These are phyloP conservation scores for Paralichthys olivaceus DNA, from an alignment of 2,113 vertebrate genomes.

Conservation along the genomic window DNA sequence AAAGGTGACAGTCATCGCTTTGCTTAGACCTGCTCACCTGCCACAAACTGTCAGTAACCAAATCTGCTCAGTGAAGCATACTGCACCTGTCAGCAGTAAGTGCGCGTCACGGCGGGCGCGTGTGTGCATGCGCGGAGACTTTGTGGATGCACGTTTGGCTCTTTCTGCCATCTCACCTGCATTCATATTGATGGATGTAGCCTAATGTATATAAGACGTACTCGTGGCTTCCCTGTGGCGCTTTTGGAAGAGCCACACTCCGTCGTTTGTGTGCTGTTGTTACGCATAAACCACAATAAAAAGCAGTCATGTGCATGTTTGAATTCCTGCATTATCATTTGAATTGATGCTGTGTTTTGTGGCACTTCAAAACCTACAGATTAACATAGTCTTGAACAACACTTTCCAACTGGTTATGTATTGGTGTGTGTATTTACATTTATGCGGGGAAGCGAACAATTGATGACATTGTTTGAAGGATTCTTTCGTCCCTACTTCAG, in stretches of 20 bases:
- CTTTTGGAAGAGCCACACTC: neutral
- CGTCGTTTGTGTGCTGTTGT: neutral
- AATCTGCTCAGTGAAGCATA: constrained; percentile 67
- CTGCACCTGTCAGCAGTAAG: constrained; percentile 69
- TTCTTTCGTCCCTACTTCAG: constrained; percentile 49
- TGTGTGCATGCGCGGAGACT: neutral
- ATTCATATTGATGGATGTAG: constrained; percentile 38
- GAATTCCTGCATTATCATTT: constrained; percentile 30
- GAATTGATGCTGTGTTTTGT: constrained; percentile 28
- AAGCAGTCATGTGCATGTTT: constrained; percentile 3
- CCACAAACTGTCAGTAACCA: constrained; percentile 78
- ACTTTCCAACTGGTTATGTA: constrained; percentile 6
- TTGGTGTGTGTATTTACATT: constrained; percentile 13
- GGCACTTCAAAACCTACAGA: constrained; percentile 37
- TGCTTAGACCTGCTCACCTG: constrained; percentile 77
- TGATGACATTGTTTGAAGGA: constrained; percentile 36
- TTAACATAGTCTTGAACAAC: constrained; percentile 54
- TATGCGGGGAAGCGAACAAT: constrained; percentile 24
- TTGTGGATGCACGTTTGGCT: constrained; percentile 22
- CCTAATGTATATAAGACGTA: constrained; percentile 6
- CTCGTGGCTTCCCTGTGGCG: neutral
- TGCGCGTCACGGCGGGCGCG: constrained; percentile 26
- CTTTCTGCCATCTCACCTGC: constrained; percentile 40
- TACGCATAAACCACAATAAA: neutral
- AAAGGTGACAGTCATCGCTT: constrained; percentile 77